Conservation (phyloP, 2,113 vertebrate species). For the Tinamus guttatus region DNA sequence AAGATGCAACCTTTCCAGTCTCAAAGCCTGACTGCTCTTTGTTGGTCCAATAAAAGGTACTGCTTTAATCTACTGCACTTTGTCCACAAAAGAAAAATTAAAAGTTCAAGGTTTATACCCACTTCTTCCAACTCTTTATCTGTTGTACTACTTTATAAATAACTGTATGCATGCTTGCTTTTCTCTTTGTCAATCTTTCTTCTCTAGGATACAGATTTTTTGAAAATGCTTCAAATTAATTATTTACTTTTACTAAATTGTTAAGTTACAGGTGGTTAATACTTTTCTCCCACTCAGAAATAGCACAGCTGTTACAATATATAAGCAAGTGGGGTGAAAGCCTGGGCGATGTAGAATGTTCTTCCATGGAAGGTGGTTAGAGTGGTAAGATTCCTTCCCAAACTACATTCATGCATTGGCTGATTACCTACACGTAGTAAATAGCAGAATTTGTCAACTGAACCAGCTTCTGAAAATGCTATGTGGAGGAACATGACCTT, state of each 20-base stretch:
- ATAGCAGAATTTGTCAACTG: not conserved
- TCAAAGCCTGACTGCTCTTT: conserved; percentile 60
- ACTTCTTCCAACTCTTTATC: not conserved
- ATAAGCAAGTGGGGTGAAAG: not conserved
- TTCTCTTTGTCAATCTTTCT: not conserved
- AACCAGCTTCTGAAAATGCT: not conserved
- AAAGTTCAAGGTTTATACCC: conserved; percentile 11
- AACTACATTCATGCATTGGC: not conserved
- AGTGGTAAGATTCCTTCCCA: not conserved
- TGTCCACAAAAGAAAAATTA: conserved; percentile 59
- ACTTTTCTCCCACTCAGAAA: not conserved
- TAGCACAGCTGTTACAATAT: not conserved
- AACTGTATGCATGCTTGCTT: not conserved
- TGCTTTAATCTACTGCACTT: conserved; percentile 59
- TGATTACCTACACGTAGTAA: not conserved
- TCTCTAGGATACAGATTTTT: not conserved
- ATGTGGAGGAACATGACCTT: not conserved
- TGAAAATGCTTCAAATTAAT: not conserved
- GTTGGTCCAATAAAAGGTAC: conserved; percentile 49
- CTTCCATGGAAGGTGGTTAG: not conserved
- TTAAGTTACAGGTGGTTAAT: not conserved
- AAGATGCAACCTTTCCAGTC: conserved; percentile 55
- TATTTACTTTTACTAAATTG: not conserved
- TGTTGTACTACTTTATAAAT: not conserved
- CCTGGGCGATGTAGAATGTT: not conserved